Percentiles rank a stretch among this genome's conserved stretches.
phyloP scores from a whole-genome alignment of 2,797 vertebrate species.

The Myotis pilosus region DNA sequence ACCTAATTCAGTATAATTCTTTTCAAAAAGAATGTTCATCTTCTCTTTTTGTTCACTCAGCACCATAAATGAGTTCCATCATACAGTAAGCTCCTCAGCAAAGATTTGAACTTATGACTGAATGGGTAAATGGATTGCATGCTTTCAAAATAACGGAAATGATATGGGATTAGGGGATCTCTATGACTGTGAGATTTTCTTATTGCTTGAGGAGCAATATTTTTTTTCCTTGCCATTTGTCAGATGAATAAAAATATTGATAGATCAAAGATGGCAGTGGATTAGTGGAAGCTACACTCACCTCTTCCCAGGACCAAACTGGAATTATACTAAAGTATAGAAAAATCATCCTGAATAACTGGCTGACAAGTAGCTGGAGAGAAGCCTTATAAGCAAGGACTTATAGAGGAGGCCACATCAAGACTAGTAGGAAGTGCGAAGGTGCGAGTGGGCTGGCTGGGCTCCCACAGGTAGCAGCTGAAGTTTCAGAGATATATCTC shows the following conservation, averaged over 20 bases:
- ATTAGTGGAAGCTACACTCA: no score
- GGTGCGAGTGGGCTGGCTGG: no score
- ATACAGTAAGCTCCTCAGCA: conserved; percentile 1
- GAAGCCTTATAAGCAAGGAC: no score
- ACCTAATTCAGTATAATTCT: conserved; percentile 19
- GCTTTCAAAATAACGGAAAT: conserved; percentile 37
- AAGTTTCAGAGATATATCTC: no score
- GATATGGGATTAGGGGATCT: background rate
- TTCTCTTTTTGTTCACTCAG: conserved; percentile 21
- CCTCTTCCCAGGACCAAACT: no score
- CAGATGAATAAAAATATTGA: background rate
- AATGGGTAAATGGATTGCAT: conserved; percentile 1
- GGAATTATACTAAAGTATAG: no score
- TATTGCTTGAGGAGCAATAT: conserved; percentile 24
- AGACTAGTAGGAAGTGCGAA: no score
- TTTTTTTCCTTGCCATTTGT: background rate
- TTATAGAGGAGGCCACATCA: no score
- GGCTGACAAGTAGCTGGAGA: no score
- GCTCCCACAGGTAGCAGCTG: no score
- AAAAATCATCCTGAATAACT: no score
- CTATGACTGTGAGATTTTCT: background rate
- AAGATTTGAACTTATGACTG: conserved; percentile 36
- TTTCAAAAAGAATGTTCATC: conserved; percentile 4
- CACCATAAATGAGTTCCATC: background rate
- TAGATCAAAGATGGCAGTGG: no score